Evolutionary conservation across 2,113 vertebrate species (phyloP).

Genomic region (Carettochelys insculpta): DNA sequence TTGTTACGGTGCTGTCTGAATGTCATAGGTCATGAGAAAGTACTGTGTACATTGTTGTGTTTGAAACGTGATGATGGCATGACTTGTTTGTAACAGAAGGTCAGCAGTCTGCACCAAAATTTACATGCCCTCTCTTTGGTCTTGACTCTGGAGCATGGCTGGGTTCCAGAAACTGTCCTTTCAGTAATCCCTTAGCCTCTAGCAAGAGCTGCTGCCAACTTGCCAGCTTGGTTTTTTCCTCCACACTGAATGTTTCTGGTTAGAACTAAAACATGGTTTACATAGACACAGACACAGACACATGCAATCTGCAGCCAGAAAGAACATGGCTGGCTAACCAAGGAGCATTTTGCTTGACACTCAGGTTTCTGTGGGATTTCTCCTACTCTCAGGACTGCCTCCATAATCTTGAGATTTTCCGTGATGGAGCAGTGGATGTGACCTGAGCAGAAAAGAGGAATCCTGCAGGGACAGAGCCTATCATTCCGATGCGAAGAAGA

Average conservation of each 20-base stretch:
- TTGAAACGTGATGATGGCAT: not conserved
- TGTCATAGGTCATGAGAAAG: not conserved
- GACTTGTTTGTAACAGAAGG: not conserved
- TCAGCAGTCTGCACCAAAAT: not conserved
- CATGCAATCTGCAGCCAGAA: not conserved
- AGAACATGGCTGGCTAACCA: not conserved
- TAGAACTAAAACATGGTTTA: accelerated
- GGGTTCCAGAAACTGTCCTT: not conserved
- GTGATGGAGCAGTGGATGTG: not conserved
- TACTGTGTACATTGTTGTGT: not conserved
- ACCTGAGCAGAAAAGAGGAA: not conserved
- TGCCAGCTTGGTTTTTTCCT: not conserved
- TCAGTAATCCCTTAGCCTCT: not conserved
- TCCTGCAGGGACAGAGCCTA: not conserved
- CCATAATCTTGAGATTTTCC: not conserved
- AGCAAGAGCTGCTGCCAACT: not conserved
- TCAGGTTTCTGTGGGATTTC: not conserved
- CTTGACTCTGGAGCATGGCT: not conserved
- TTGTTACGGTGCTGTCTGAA: not conserved
- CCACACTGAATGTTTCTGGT: not conserved
- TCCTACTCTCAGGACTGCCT: not conserved
- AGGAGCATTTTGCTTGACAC: not conserved
- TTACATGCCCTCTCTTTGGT: not conserved
- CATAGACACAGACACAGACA: no score
- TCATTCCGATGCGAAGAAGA: not conserved